Base-by-base conservation (phyloP, 2,113 vertebrate species). In the Porphyrio hochstetteri region DNA sequence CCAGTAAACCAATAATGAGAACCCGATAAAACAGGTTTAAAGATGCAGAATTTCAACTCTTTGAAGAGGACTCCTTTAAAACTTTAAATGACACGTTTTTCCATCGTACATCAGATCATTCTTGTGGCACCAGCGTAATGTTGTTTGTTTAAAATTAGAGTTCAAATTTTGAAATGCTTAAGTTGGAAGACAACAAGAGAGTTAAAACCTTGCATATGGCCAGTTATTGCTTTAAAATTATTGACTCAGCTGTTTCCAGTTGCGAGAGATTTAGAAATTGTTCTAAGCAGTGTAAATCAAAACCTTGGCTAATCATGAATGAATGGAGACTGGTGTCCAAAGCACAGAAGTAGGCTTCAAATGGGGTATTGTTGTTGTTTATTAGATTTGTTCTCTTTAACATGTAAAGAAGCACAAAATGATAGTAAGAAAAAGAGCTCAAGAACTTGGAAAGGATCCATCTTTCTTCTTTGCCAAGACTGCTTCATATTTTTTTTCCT, bases 241-340 rank as follows among this genome's bases (percentile, higher is more conserved):
- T 89, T 97, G 87, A 91, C 95, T 97, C 89, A 78, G 82, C 86
- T 95, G 90, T 74, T 95, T 87, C 74, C 71, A n/a, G 74, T 94
- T 95, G 56, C 46, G 60, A 72, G 70, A 65, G 85, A 33, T 92
- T 57, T 40, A 72, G 67, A 72, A 83, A 88, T 93, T 95, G 65
- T 93, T 93, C 40, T 90, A 44, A 90, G 90, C 78, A 74, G 80
- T 0, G 5, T 84, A 92, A 80, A 93, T 91, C 76, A 80, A 86
- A 77, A 44, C 28, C 65, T 92, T 95, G 71, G 93, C 88, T 88
- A 78, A 38, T 92, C 28, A 36, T 93, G 86, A 96, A 94, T 92
- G 92, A 96, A 88, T 38, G 25, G 85, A 83, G 90, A 33, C 56
- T 69, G 79, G 33, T 76, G 64, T 75, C 85, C 75, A 35, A 52